Base-by-base conservation (phyloP, 2,113 vertebrate species). In the Psettodes erumei region DNA sequence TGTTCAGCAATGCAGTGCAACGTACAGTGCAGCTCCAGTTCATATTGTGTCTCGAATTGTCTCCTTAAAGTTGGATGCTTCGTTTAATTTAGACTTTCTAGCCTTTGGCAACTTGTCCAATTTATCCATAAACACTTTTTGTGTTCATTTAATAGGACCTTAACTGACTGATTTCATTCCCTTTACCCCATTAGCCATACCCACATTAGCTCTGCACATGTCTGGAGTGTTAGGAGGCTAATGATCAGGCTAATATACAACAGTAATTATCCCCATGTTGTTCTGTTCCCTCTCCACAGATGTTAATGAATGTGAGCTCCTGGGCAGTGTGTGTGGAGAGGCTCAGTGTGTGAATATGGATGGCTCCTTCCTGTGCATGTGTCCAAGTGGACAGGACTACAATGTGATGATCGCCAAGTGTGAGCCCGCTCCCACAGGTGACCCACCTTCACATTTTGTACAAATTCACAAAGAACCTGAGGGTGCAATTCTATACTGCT, bases 271-370 rank as follows among this genome's bases (percentile, higher is more conserved):
- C 16, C 16, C 30, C 1, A 7, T 77, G 18, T 50, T 15, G 11
- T 45, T 64, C n/a, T 64, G 28, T 42, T 33, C 32, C 25, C 55
- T 53, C 16, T 61, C 60, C 63, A 64, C 92, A 99, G 98, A 99
- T 89, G 94, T 98, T 87, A 97, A 99, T 23, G 98, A 99, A 91
- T 99, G 98, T 77, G 96, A 96, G 74, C 92, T 97, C 91, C 93
- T 99, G 81, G 95, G 95, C 66, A 93, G 95, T 13, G 95, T 99
- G 65, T 99, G 98, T 80, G 98, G 97, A 0, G 97, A 98, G 85
- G 98, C 97, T 23, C 93, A 94, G 81, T 99, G 98, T 89, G 94
- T 97, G 86, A 99, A 99, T 1, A 91, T 93, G 0, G 96, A 98
- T 6, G 97, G 98, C 3, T 95, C 96, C 67, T 98, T 97, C 92